Percentiles rank a stretch among this genome's conserved stretches.
Evolutionary conservation across 2,888 invertebrate genomes (phyloP).

Genomic region (Acleris emargana): DNA sequence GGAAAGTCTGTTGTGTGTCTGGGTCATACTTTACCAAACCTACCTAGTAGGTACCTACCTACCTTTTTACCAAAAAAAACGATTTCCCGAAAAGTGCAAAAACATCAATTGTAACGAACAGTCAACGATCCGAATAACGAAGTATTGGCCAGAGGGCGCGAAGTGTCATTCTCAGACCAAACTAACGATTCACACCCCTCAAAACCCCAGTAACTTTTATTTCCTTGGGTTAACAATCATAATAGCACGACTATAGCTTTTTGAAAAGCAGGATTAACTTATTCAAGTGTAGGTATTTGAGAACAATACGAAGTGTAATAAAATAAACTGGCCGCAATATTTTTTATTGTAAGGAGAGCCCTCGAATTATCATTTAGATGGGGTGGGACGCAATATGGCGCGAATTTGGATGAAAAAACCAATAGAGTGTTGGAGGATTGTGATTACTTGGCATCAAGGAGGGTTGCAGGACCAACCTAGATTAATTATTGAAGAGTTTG

Average conservation of each 20-base stretch:
- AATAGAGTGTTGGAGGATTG: conserved; percentile 63
- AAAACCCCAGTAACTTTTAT: background rate
- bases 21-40: too few relatives aligned
- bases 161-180: conserved; percentile 13
- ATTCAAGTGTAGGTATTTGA: conserved; percentile 60
- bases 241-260: background rate
- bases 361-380: conserved; percentile 83
- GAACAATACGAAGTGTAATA: conserved; percentile 81
- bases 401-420: conserved; percentile 62
- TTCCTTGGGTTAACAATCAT: background rate
- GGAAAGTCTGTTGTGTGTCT: too few relatives aligned
- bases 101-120: conserved; percentile 53
- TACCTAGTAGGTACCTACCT: too few relatives aligned
- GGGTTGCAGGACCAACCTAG: conserved; percentile 37
- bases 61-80: conserved; percentile 5
- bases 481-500: conserved; percentile 17
- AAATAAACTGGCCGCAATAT: conserved; percentile 82
- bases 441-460: conserved; percentile 61
- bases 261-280: conserved; percentile 37
- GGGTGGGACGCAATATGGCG: conserved; percentile 78
- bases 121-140: conserved; percentile 17
- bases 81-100: conserved; percentile 36
- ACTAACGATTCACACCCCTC: background rate
- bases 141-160: conserved; percentile 19
- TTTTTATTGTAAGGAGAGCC: conserved; percentile 81